Percentiles rank a stretch among this genome's conserved stretches.
phyloP scores from a whole-genome alignment of 1,140 invertebrate species.

The Rhizoglyphus robini region DNA sequence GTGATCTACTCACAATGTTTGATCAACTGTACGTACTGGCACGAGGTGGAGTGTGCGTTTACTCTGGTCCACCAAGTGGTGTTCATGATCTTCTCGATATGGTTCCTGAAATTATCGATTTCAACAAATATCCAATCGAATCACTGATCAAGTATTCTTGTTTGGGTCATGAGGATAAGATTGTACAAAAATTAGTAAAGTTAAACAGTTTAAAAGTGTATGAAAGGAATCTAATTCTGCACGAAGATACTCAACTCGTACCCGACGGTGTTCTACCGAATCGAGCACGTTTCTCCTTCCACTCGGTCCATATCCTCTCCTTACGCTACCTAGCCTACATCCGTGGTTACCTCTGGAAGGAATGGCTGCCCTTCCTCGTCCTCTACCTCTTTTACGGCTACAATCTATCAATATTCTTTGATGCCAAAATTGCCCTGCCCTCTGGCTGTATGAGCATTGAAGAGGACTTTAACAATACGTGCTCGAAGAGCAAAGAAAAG shows the following conservation, averaged over 20 bases:
- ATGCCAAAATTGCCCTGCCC: not conserved
- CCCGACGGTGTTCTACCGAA: constrained; percentile 1
- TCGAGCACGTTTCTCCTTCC: not conserved
- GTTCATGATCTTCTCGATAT: not conserved
- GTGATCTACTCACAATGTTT: not conserved
- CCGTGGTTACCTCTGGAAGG: not conserved
- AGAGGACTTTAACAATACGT: not conserved
- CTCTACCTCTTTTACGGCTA: not conserved
- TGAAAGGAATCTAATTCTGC: not conserved
- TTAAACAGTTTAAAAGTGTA: too few relatives aligned
- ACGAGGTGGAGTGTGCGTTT: constrained; percentile 9
- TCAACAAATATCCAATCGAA: not conserved
- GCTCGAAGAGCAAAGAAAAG: not conserved
- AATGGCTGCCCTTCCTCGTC: not conserved
- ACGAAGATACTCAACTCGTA: not conserved
- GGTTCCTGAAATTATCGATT: not conserved
- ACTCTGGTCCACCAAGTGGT: not conserved
- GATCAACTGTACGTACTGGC: constrained; percentile 11
- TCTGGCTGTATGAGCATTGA: not conserved
- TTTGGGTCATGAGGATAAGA: not conserved
- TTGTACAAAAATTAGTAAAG: not conserved
- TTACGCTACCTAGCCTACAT: not conserved
- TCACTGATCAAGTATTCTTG: constrained; percentile 5
- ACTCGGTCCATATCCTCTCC: not conserved
- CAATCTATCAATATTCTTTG: not conserved